Evolutionary conservation across 2,797 vertebrate species (phyloP), one percentile per base, ranked within the genome.

Genomic region (Lepus townsendii): DNA sequence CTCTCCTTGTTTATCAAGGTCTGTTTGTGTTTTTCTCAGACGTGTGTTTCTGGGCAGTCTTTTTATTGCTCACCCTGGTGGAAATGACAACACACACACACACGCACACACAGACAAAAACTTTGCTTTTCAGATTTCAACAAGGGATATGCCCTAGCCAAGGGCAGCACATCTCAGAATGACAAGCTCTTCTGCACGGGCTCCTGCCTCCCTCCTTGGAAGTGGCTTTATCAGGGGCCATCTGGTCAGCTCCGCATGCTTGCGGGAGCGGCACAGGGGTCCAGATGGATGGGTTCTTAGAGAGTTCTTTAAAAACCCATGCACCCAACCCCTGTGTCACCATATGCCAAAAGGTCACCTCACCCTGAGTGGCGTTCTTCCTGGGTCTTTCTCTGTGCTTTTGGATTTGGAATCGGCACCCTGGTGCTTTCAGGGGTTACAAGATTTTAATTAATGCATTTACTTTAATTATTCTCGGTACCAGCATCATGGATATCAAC

Each of bases 241-340:
- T 98, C 98, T 98, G 98, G 97, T 97, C 93, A 22, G 96, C 20
- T 3, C 88, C 17, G 95, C 13, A 14, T 30, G 63, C 79, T 1
- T 35, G 57, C 30, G 38, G 94, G 86, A 89, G 95, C 3, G 0
- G 83, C 7, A 3, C 78, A 52, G 94, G 92, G 92, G 95, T 92
- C 97, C 98, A 98, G 98, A 98, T 97, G 97, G 98, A 98, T 52
- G 24, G 91, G 35, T 95, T 98, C 97, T 97, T 96, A 92, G 96
- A 96, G 97, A 97, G 92, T 96, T 97, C 97, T 98, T 98, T 97
- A 96, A 96, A 97, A 97, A 66, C 24, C 22, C 35, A n/a, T 77
- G 97, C 96, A 88, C 94, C 95, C 97, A 76, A 97, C 95, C 97
- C 93, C 91, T 22, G 92, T 95, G 0, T 94, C 38, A 27, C 97